Base-by-base conservation (phyloP, 1,140 invertebrate species). In the Polypedilum vanderplanki region DNA sequence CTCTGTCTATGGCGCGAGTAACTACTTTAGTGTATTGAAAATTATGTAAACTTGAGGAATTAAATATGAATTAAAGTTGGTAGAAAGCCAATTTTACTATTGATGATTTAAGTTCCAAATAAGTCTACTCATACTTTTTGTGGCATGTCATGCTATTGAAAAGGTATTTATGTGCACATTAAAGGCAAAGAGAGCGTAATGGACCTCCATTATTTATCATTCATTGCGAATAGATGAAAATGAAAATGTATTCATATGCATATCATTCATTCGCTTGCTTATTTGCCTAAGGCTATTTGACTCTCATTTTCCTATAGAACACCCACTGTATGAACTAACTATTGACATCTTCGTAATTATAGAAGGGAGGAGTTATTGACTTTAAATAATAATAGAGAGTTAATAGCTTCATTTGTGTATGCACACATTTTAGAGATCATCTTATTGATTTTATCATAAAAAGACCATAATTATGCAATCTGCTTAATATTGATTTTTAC, bases 21-120 rank as follows among this genome's bases (percentile, higher is more conserved):
- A 57, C 46, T 57, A 57, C 46, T n/a, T 57, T 22, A 10, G 18
- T 9, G 9, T 20, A 70, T 18, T 20, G 18, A n/a, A 70, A 70
- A 70, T 70, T 70, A 70, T 70, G 65, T 70, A 70, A 70, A 20
- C 1, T 10, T 20, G 20, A 70, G 17, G 65, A 70, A 70, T 70
- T 70, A 70, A 70, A 70, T 70, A 18, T 70, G 65, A 70, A 70
- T 70, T 70, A 70, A n/a, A 70, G 65, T 70, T 20, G 65, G 65
- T 70, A 70, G 65, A 70, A 70, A 70, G 65, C n/a, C 20, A 70
- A 70, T 70, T 67, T 12, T 57, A 12, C 3, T 57, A 57, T 57
- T 57, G 46, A 57, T 57, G 12, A 57, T 57, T 57, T n/a, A 57
- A 57, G n/a, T 57, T 57, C 46, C 46, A 57, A 57, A 57, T 57